Evolutionary conservation across 2,113 vertebrate genomes (phyloP).

Genomic region (Phyllostomus discolor): DNA sequence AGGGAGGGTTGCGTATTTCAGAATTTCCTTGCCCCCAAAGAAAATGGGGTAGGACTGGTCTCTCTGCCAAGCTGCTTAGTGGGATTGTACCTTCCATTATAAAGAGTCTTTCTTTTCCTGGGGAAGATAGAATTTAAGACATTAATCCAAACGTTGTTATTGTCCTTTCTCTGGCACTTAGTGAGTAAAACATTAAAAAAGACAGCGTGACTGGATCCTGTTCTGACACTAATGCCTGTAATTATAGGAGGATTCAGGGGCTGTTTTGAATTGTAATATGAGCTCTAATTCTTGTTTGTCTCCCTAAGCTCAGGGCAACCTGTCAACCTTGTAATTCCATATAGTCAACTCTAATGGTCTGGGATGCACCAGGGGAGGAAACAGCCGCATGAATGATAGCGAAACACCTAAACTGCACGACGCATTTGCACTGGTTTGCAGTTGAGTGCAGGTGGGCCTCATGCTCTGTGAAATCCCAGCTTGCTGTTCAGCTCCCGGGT

Average conservation of each 20-base stretch:
- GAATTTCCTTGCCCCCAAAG: background rate
- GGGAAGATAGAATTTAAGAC: slow-evolving; percentile 36
- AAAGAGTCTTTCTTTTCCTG: slow-evolving; percentile 30
- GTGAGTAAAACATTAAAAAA: background rate
- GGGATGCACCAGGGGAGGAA: background rate
- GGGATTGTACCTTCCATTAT: slow-evolving; percentile 9
- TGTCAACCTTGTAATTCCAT: background rate
- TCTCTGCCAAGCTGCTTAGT: background rate
- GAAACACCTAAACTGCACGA: background rate
- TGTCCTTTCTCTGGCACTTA: background rate
- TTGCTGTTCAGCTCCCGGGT: background rate
- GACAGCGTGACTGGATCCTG: background rate
- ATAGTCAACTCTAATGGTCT: background rate
- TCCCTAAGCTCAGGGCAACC: background rate
- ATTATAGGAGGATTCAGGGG: background rate
- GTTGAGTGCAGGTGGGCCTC: background rate
- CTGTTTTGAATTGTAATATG: background rate
- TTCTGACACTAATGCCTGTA: slow-evolving; percentile 9
- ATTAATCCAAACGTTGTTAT: background rate
- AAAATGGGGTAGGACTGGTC: background rate
- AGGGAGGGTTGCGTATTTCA: slow-evolving; percentile 1
- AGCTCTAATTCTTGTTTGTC: slow-evolving; percentile 13
- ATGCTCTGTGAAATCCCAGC: background rate
- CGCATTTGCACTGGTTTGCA: no score
- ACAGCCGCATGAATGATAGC: no score